phyloP scores from a whole-genome alignment of 2,797 vertebrate species.

The Sorex maritimensis region DNA sequence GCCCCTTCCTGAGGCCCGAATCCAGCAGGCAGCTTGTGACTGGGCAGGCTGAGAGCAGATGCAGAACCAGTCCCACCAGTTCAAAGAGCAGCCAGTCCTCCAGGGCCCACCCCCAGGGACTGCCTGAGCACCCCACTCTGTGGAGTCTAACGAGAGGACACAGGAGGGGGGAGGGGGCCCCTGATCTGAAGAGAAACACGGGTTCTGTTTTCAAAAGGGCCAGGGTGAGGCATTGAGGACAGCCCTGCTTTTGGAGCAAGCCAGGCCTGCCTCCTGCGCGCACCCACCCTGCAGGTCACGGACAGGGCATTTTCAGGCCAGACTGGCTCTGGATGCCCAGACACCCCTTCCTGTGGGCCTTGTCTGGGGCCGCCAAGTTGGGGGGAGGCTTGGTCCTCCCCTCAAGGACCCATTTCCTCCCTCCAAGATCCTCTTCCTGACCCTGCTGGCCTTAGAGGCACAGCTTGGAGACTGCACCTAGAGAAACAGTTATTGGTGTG shows the following conservation, averaged over 20 bases:
- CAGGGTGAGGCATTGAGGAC: background rate
- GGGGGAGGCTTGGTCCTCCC: too few relatives aligned
- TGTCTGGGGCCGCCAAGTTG: background rate
- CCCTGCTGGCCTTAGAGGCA: background rate
- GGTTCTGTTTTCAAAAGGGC: background rate
- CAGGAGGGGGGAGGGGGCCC: background rate
- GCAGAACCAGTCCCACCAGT: constrained; percentile 87
- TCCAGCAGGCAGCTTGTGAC: constrained; percentile 83
- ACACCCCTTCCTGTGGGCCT: constrained; percentile 7
- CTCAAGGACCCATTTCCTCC: background rate
- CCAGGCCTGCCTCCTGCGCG: background rate
- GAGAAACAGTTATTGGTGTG: constrained; percentile 2
- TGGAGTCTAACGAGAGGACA: constrained; percentile 33
- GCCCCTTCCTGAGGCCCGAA: constrained; percentile 80
- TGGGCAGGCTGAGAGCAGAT: constrained; percentile 79
- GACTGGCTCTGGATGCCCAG: background rate
- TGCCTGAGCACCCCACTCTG: constrained; percentile 63
- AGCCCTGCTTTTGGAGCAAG: background rate
- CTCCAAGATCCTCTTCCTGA: constrained; percentile 24
- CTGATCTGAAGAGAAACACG: constrained; percentile 28
- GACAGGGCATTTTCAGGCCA: constrained; percentile 28
- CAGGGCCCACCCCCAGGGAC: constrained; percentile 66
- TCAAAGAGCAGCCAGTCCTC: constrained; percentile 84
- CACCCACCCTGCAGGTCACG: background rate
- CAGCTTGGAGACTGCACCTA: background rate